Evolutionary conservation across 2,888 invertebrate genomes (phyloP).

Genomic region (Drosophila subquinaria): DNA sequence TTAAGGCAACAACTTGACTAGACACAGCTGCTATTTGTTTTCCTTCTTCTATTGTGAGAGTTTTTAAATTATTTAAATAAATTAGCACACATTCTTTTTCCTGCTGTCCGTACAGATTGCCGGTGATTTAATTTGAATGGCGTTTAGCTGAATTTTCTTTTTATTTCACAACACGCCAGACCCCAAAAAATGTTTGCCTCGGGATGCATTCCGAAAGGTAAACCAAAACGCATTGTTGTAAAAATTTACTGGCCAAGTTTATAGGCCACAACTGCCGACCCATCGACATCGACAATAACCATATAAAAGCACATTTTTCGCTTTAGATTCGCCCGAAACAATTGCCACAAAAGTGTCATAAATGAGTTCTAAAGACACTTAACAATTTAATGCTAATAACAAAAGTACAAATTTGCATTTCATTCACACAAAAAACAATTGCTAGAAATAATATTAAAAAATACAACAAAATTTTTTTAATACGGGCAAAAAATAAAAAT

Average conservation of each 20-base stretch:
- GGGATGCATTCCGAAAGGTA: conserved; percentile 52
- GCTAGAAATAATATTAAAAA: not conserved
- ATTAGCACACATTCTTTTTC: conserved; percentile 62
- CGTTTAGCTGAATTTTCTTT: conserved; percentile 56
- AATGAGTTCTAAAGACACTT: conserved; percentile 45
- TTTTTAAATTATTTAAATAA: conserved; percentile 79
- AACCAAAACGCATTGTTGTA: conserved; percentile 66
- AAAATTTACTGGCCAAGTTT: conserved; percentile 72
- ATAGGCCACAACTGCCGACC: conserved; percentile 67
- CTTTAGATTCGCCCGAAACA: conserved; percentile 32
- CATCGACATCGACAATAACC: conserved; percentile 32
- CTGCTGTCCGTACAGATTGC: conserved; percentile 61
- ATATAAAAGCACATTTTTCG: conserved; percentile 23
- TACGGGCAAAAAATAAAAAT: not conserved
- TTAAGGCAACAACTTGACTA: conserved; percentile 63
- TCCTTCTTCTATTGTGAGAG: conserved; percentile 18
- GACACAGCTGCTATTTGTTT: conserved; percentile 72
- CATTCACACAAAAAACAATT: conserved; percentile 13
- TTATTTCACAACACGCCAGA: conserved; percentile 15
- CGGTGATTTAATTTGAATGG: conserved; percentile 74
- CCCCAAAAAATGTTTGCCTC: conserved; percentile 32
- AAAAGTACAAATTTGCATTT: conserved; percentile 45
- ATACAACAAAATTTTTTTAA: no score
- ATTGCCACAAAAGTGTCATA: conserved; percentile 43
- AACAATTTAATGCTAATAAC: conserved; percentile 51